Base-by-base conservation (phyloP, 2,113 vertebrate genomes). In the Damaliscus lunatus region DNA sequence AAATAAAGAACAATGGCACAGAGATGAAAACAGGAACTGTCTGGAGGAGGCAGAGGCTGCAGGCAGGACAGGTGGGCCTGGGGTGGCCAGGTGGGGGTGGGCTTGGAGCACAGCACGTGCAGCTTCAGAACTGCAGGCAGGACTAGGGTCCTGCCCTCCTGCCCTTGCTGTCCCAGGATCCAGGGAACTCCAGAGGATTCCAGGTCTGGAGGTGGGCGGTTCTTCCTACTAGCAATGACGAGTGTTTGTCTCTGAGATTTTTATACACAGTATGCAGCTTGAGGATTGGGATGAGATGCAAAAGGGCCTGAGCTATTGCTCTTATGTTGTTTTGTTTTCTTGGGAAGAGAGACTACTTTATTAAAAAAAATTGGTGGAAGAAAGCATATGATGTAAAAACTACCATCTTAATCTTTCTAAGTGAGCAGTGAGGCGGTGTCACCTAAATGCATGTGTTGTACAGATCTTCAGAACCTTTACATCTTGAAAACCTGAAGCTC, bases 1-100 rank as follows among this genome's bases (percentile, higher is more conserved):
- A 85, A 93, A 89, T 60, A 60, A 59, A 98, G 96, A 98, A 98
- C 98, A 98, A 98, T 97, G 85, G 98, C 29, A n/a, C 94, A 97
- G 57, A 92, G 90, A 97, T 88, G 77, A 98, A 98, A 99, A 98
- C 98, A 99, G 99, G 98, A 99, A 98, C 97, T 97, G 78, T 98
- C 98, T 99, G 98, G 95, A 97, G 90, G 55, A 97, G 93, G 52
- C 98, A 92, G 97, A 95, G 98, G 92, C 94, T 71, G 57, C 84
- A 95, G 97, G 98, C 96, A 85, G 91, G 83, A 97, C 99, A 99
- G 98, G 98, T 98, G 98, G 80, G n/a, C 48, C 80, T 53, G 48
- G 31, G 3, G 19, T 3, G 0, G 33, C 50, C 50, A 82, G 50
- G 80, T 2, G 0, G 33, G 17, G 33, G 29, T 81, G 78, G 10